Evolutionary conservation across 1,140 invertebrate species (phyloP).

Genomic region (Drosophila rufa): DNA sequence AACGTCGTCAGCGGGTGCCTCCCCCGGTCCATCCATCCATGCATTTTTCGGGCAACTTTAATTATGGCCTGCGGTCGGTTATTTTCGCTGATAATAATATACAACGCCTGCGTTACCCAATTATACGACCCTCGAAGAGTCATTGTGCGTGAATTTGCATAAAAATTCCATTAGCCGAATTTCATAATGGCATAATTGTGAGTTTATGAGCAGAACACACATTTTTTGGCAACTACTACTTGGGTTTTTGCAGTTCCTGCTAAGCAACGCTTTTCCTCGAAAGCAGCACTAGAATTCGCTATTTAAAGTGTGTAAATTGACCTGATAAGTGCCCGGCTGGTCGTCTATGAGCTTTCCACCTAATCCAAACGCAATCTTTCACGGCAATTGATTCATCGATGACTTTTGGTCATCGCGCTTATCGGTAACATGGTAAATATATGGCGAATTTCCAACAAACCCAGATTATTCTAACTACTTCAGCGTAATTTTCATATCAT

Average conservation of each 20-base stretch:
- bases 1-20: neutral
- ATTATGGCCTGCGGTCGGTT: slow-evolving; percentile 46
- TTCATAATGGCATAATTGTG: slow-evolving; percentile 43
- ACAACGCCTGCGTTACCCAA: slow-evolving; percentile 19
- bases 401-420: slow-evolving; percentile 19
- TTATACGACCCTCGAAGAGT: slow-evolving; percentile 2
- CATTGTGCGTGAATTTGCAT: slow-evolving; percentile 54
- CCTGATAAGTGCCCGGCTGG: slow-evolving; percentile 23
- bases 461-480: slow-evolving; percentile 53
- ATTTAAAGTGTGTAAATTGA: slow-evolving; percentile 34
- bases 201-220: slow-evolving; percentile 8
- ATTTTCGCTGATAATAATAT: slow-evolving; percentile 61
- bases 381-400: slow-evolving; percentile 62
- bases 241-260: slow-evolving; percentile 14
- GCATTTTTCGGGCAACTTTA: slow-evolving; percentile 19
- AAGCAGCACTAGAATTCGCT: slow-evolving; percentile 3
- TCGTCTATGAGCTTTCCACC: slow-evolving; percentile 27
- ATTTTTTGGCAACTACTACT: slow-evolving; percentile 1
- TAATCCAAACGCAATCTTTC: slow-evolving; percentile 56
- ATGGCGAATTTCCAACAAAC: slow-evolving; percentile 40
- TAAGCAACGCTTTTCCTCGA: slow-evolving; percentile 31
- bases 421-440: slow-evolving; percentile 44
- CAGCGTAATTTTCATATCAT: slow-evolving; percentile 53
- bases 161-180: slow-evolving; percentile 52
- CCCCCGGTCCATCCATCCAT: slow-evolving; percentile 22